A percentile compares a stretch with the other conserved stretches of the same genome.
phyloP scores from a whole-genome alignment of 1,140 invertebrate genomes.

The Mylabris phalerata region DNA sequence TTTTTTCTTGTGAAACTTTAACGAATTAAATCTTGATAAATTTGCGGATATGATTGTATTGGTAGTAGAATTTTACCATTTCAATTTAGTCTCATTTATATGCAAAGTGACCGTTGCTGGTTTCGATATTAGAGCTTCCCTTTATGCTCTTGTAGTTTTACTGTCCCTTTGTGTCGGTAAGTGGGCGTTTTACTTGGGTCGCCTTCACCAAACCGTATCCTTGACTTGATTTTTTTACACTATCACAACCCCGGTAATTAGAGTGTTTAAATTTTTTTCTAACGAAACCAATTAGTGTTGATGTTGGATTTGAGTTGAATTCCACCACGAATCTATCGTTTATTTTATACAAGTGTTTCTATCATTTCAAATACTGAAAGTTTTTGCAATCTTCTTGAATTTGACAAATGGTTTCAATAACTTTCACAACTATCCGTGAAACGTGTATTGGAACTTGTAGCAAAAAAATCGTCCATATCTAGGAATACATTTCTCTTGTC shows the following conservation, averaged over 20 bases:
- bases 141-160: constrained; percentile 25
- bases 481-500: constrained; percentile 31
- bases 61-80: constrained; percentile 20
- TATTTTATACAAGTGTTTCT: background rate
- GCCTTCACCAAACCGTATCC: background rate
- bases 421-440: constrained; percentile 16
- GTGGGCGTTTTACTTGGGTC: background rate
- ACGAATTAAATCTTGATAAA: background rate
- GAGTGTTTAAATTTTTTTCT: no score
- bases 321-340: background rate
- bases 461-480: constrained; percentile 21
- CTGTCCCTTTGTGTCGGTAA: constrained; percentile 19
- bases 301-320: background rate
- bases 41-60: constrained; percentile 18
- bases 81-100: constrained; percentile 25
- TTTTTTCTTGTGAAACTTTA: no score
- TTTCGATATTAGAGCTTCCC: constrained; percentile 21
- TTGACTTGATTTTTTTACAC: background rate
- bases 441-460: constrained; percentile 20
- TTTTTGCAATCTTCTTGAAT: constrained; percentile 12
- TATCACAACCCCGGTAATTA: no score
- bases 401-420: constrained; percentile 32
- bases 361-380: background rate
- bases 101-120: constrained; percentile 25
- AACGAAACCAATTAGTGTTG: no score